Percentiles rank a stretch among this genome's conserved stretches.
Evolutionary conservation across 2,888 invertebrate genomes (phyloP).

Genomic region (Altica lythri): DNA sequence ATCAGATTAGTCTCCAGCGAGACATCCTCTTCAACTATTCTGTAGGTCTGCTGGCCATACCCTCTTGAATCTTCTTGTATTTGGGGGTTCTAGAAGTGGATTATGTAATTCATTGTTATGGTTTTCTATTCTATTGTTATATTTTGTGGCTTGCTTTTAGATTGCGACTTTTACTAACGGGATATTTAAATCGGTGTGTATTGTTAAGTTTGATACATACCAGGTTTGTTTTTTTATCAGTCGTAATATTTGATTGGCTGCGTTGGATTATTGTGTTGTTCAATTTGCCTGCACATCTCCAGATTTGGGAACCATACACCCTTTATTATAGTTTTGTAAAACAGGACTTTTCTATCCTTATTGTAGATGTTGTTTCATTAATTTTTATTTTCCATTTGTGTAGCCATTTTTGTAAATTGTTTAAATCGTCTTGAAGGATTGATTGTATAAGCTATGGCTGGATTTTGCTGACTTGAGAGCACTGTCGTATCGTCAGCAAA

Average conservation of each 20-base stretch:
- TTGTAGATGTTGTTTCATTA: not conserved
- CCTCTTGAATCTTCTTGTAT: constrained; percentile 6
- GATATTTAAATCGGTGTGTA: not conserved
- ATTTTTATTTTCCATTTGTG: constrained; percentile 1
- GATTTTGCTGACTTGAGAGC: too few relatives aligned
- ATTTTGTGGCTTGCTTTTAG: not conserved
- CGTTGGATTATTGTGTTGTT: constrained; percentile 5
- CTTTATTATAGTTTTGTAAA: constrained; percentile 13
- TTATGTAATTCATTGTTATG: constrained; percentile 3
- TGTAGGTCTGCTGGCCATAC: constrained; percentile 2
- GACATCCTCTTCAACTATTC: constrained; percentile 7
- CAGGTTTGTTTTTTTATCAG: constrained; percentile 7
- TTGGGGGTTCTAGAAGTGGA: constrained; percentile 1
- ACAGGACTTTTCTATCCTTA: constrained; percentile 7
- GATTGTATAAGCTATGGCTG: not conserved
- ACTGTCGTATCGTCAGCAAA: too few relatives aligned
- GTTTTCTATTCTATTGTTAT: constrained; percentile 3
- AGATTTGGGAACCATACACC: constrained; percentile 7
- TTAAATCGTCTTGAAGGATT: not conserved
- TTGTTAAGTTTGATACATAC: constrained; percentile 8
- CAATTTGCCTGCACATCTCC: constrained; percentile 13
- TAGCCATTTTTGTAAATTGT: not conserved
- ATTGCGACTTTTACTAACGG: not conserved
- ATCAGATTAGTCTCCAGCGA: not conserved
- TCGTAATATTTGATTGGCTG: constrained; percentile 7